A percentile compares a stretch with the other conserved stretches of the same genome.
phyloP scores from a whole-genome alignment of 2,113 vertebrate species.

The Gobio gobio region DNA sequence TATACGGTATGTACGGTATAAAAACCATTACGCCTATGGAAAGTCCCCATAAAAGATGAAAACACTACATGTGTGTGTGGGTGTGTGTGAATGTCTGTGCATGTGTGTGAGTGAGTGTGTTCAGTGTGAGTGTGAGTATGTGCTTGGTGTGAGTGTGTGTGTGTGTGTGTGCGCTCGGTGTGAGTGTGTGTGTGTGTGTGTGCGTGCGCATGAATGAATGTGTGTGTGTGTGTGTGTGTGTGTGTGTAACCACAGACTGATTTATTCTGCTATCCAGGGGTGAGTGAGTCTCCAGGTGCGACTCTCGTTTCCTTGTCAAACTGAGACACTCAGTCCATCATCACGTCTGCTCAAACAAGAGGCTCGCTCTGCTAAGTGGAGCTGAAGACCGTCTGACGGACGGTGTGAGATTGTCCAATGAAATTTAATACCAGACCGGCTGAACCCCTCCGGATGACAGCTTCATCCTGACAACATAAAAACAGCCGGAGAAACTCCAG shows the following conservation, averaged over 20 bases:
- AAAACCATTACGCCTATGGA: too few species aligned
- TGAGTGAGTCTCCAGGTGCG: constrained; percentile 19
- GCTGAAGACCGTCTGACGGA: not conserved
- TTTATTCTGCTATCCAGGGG: constrained; percentile 24
- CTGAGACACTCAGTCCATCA: constrained; percentile 27
- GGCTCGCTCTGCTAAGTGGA: constrained; percentile 11
- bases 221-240: not conserved
- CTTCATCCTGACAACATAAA: constrained; percentile 20
- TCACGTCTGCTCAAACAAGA: constrained; percentile 15
- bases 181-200: not conserved
- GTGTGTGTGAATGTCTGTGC: too few species aligned
- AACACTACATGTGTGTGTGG: too few species aligned
- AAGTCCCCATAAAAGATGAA: too few species aligned
- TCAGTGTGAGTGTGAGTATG: not conserved
- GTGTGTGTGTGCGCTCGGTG: not conserved
- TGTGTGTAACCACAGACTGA: constrained; percentile 1
- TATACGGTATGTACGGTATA: too few species aligned
- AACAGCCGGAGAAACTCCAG: not conserved
- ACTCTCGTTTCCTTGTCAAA: constrained; percentile 8
- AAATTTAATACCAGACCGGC: constrained; percentile 43
- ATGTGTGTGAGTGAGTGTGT: too few species aligned
- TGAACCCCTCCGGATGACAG: too few species aligned
- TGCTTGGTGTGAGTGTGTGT: not conserved
- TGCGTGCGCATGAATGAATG: not conserved
- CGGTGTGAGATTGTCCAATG: constrained; percentile 28